Evolutionary conservation across 2,113 vertebrate genomes (phyloP).

Genomic region (human (Homo sapiens)): GRCh38 chr7:89763501-89764000

Average conservation of each 20-base stretch:
- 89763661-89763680: not conserved
- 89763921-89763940: no score
- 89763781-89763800: not conserved
- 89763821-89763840: not conserved
- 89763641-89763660: not conserved
- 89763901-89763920: not conserved
- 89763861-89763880: not conserved
- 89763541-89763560: not conserved
- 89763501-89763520: not conserved
- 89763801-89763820: not conserved
- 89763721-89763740: not conserved
- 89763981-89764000: no score
- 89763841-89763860: not conserved
- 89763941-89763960: no score
- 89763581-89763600: not conserved
- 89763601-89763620: not conserved
- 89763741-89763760: not conserved
- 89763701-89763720: not conserved
- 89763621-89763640: not conserved
- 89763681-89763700: not conserved
- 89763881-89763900: not conserved
- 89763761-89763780: not conserved
- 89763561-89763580: not conserved
- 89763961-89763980: no score
- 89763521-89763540: conserved; percentile 1